These are phyloP conservation scores for Nycticryphes semicollaris DNA, from an alignment of 2,113 vertebrate genomes.

Conservation along the genomic window DNA sequence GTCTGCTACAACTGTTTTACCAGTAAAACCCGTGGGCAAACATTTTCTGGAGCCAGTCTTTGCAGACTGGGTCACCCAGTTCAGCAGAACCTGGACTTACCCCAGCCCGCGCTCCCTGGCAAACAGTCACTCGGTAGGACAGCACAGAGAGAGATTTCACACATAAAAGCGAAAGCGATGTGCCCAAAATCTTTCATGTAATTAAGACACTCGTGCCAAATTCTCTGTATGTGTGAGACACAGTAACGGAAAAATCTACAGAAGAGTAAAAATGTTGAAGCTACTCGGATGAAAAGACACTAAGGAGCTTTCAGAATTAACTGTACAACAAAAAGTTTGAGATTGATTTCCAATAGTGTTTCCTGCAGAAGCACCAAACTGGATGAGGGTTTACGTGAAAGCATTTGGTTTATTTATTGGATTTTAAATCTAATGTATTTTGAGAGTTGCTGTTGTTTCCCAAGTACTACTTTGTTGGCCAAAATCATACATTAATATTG, in stretches of 20 bases:
- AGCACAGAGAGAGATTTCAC: neutral
- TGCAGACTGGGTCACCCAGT: neutral
- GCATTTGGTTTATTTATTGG: neutral
- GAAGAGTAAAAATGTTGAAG: neutral
- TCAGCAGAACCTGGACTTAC: neutral
- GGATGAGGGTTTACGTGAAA: neutral
- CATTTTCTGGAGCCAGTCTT: neutral
- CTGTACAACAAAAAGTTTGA: neutral
- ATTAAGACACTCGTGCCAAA: neutral
- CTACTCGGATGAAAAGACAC: neutral
- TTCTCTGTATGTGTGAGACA: neutral
- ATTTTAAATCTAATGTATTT: neutral
- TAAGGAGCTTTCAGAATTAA: neutral
- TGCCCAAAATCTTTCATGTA: neutral
- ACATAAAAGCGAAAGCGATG: accelerated
- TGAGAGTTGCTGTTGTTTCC: neutral
- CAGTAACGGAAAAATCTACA: neutral
- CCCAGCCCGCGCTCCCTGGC: neutral
- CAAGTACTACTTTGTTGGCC: neutral
- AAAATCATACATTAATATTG: slow-evolving; percentile 7
- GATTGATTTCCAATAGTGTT: neutral
- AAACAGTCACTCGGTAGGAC: neutral
- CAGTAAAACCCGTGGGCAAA: neutral
- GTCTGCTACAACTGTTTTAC: accelerated
- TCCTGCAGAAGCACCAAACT: neutral